Base-by-base conservation (phyloP, 2,888 invertebrate species). In the Adela reaumurella region DNA sequence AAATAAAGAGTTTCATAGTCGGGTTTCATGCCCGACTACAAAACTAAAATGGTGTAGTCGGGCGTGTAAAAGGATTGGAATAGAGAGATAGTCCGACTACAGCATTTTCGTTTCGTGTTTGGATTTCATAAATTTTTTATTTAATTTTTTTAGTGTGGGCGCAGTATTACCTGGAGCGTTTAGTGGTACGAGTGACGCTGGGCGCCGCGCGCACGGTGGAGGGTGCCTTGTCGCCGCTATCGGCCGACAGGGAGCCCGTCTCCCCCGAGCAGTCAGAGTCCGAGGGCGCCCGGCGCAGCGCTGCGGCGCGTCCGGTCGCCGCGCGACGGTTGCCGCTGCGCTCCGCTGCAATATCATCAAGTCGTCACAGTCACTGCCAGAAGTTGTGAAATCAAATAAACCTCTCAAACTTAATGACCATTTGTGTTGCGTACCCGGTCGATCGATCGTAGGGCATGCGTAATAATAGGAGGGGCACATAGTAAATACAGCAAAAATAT, bases 221-320 rank as follows among this genome's bases (percentile, higher is more conserved):
- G 19, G 67, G 62, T 16, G 65, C 68, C 14, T 74, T 62, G 54
- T 79, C 79, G 0, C 72, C 79, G 58, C 77, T 78, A 58, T 80
- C 80, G 0, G 77, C 77, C 0, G 80, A 80, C 53, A 79, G 63
- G 10, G 78, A 78, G 2, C 77, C 78, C 1, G 80, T 80, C 61
- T 79, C 80, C 0, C 69, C 79, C 1, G 77, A 77, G 59, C 78
- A 78, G 62, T 79, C 80, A 1, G 78, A 78, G 61, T 80, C 80
- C 1, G 80, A 80, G 0, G 77, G 77, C 17, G 71, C 74, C 35
- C 74, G 59, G 1, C 74, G 74, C 46, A 69, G 62, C 53, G 56
- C 78, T 53, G 68, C 69, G 57, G 67, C 74, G 51, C 65, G 67
- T 56, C 64, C 83, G 57, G 61, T 78, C 60, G 63, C 82, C 58